Base-by-base conservation (phyloP, 2,113 vertebrate genomes). In the Trematomus loennbergii region DNA sequence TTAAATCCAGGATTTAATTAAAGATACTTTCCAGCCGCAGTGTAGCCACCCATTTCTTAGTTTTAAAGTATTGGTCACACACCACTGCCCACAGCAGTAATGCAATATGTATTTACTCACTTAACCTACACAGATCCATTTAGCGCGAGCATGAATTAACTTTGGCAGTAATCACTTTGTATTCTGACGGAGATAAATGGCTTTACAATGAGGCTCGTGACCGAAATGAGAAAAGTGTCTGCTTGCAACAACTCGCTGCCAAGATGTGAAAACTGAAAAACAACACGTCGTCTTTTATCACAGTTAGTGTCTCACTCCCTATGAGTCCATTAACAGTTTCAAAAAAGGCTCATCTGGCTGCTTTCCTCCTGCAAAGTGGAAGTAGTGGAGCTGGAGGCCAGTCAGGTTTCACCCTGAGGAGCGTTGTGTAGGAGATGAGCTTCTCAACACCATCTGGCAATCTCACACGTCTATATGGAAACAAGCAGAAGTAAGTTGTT, bases 371-470 rank as follows among this genome's bases (percentile, higher is more conserved):
- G 16, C 16, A 66, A 66, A n/a, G 63, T 18, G 72, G 18, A 80
- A 79, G 78, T 64, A 40, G 20, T 88, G 72, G 54, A 80, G 65
- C 59, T 83, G 64, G 72, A 82, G 68, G 33, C 62, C 78, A 74
- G 82, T 87, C 52, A 81, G 61, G 67, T 64, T 71, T 64, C 16
- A 36, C 58, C 5, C 36, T 9, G 36, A 40, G 36, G 36, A 40
- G 5, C 15, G 46, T 72, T 78, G 78, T 80, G 79, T 85, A 74
- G 85, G 53, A 81, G 79, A 76, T 76, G 62, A 13, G 45, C 73
- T 79, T 86, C 68, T 82, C 76, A 75, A 71, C 3, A 40, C 84
- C 86, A 87, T 88, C 86, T 87, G 88, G 74, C 82, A 61, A 58
- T 49, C 45, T 25, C n/a, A 63, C n/a, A 66, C 45, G 17, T 80